Conservation (phyloP, 1,140 invertebrate species). For the Neoseiulus cucumeris region DNA sequence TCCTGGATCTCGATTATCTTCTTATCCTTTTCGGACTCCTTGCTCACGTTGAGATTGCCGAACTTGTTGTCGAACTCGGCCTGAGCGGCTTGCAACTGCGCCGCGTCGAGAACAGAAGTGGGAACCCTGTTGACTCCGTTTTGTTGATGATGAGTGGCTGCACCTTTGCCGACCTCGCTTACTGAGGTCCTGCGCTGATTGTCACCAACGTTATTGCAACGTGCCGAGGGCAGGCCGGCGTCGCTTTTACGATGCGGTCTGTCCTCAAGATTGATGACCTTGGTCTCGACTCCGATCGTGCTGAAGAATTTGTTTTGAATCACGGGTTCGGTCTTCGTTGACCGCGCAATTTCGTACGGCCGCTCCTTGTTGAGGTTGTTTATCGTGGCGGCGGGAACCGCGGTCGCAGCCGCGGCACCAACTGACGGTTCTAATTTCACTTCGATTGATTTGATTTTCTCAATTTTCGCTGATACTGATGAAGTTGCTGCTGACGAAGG, state of each 20-base stretch:
- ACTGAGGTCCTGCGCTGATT: background rate
- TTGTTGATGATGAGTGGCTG: background rate
- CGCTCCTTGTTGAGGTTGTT: slow-evolving; percentile 6
- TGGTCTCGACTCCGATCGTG: slow-evolving; percentile 6
- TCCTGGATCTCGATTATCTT: background rate
- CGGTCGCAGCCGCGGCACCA: background rate
- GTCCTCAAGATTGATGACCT: slow-evolving; percentile 6
- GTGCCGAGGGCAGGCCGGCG: background rate
- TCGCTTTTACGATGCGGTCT: slow-evolving; percentile 11
- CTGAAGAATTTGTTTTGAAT: slow-evolving; percentile 9
- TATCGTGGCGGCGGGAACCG: background rate
- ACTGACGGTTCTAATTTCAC: background rate
- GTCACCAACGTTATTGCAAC: slow-evolving; percentile 1
- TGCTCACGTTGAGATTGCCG: background rate
- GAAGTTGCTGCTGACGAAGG: background rate
- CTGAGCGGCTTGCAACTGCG: background rate
- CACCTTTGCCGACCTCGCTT: no score
- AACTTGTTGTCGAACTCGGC: slow-evolving; percentile 10
- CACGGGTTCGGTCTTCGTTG: background rate
- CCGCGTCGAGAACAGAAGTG: background rate
- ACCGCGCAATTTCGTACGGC: background rate
- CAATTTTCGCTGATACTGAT: no score
- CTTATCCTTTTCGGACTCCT: background rate
- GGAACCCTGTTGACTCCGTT: background rate
- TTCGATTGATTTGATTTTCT: no score